Percentiles rank a stretch among this genome's conserved stretches.
Conservation (phyloP, 1,140 invertebrate genomes). For the Drosophila bifasciata region DNA sequence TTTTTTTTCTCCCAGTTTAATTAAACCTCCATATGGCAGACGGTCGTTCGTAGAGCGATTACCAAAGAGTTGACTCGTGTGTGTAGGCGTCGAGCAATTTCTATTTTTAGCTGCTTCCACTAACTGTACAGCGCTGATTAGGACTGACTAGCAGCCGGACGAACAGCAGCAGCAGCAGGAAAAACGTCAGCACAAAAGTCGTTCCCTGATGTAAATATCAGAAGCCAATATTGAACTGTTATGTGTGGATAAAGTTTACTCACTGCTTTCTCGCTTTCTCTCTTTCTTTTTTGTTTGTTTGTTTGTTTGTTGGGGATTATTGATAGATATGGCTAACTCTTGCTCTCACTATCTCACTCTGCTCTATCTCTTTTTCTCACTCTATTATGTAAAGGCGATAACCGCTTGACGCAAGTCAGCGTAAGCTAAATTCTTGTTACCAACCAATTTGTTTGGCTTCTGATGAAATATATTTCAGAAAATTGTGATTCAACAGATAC, state of each 20-base stretch:
- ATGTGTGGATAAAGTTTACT: slow-evolving; percentile 29
- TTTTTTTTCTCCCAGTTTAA: slow-evolving; percentile 42
- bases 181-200: slow-evolving; percentile 34
- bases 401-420: slow-evolving; percentile 34
- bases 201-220: slow-evolving; percentile 56
- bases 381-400: slow-evolving; percentile 28
- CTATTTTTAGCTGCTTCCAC: slow-evolving; percentile 48
- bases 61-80: slow-evolving; percentile 25
- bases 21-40: slow-evolving; percentile 55
- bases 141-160: slow-evolving; percentile 28
- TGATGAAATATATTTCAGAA: no score
- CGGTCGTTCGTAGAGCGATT: slow-evolving; percentile 27
- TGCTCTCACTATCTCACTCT: not conserved
- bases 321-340: slow-evolving; percentile 44
- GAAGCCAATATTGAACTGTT: slow-evolving; percentile 30
- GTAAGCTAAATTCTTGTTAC: slow-evolving; percentile 7
- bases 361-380: not conserved
- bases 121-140: slow-evolving; percentile 36
- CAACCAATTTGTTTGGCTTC: slow-evolving; percentile 8
- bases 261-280: not conserved
- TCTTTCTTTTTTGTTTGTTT: slow-evolving; percentile 19
- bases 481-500: no score
- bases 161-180: slow-evolving; percentile 11
- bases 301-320: slow-evolving; percentile 36
- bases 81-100: slow-evolving; percentile 40